phyloP scores from a whole-genome alignment of 2,888 invertebrate species.

The Leptarthrus brevirostris region DNA sequence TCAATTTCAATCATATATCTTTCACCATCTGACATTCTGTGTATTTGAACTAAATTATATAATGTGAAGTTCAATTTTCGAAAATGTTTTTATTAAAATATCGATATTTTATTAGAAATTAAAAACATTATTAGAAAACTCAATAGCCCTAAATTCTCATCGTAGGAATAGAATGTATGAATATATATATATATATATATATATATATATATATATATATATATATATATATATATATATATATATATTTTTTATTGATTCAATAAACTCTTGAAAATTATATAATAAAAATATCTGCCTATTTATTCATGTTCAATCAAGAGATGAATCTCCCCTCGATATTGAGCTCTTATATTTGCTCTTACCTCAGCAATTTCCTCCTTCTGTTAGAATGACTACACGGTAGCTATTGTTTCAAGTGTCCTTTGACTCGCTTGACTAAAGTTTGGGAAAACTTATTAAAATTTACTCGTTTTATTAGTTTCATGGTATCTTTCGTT shows the following conservation, averaged over 20 bases:
- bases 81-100: too few species aligned
- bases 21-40: too few species aligned
- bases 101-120: too few species aligned
- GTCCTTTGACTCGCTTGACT: slow-evolving; percentile 36
- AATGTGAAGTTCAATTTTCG: too few species aligned
- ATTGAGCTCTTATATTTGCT: slow-evolving; percentile 5
- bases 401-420: neutral
- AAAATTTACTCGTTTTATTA: slow-evolving; percentile 38
- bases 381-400: neutral
- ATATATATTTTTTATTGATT: slow-evolving; percentile 20
- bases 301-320: slow-evolving; percentile 11
- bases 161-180: too few species aligned
- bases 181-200: too few species aligned
- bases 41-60: too few species aligned
- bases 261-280: slow-evolving; percentile 41
- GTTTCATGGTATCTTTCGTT: slow-evolving; percentile 39
- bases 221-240: too few species aligned
- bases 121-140: too few species aligned
- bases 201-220: too few species aligned
- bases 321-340: slow-evolving; percentile 14
- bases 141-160: too few species aligned
- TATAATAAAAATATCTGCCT: slow-evolving; percentile 27
- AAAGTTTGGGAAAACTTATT: slow-evolving; percentile 1
- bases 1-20: too few species aligned
- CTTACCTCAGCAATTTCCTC: neutral